Conservation (phyloP, 2,113 vertebrate species). For the Pogona vitticeps region DNA sequence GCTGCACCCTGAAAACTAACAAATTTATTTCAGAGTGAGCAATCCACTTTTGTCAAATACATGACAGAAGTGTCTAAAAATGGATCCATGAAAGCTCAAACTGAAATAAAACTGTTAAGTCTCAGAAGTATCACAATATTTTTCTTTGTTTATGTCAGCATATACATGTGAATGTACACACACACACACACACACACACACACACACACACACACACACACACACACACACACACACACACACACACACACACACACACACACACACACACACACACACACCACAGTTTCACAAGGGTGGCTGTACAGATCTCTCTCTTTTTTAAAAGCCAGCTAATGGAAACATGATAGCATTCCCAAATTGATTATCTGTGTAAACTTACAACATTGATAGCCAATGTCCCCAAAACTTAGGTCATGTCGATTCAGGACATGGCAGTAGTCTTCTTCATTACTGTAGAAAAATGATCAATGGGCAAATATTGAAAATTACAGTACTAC, state of each 20-base stretch:
- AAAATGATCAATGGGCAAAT: neutral
- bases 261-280: neutral
- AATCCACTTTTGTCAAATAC: too few species aligned
- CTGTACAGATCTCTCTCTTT: neutral
- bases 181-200: too few species aligned
- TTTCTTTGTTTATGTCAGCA: too few species aligned
- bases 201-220: neutral
- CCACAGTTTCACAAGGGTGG: neutral
- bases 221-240: neutral
- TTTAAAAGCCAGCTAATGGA: slow-evolving; percentile 39
- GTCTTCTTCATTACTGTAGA: neutral
- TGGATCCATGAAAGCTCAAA: too few species aligned
- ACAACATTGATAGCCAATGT: neutral
- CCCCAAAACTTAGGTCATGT: fast-evolving
- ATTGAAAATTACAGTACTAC: neutral
- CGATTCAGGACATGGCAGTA: neutral
- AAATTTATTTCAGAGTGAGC: too few species aligned
- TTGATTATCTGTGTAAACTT: slow-evolving; percentile 13
- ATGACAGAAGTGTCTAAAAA: too few species aligned
- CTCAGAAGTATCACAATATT: too few species aligned
- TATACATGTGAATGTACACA: too few species aligned
- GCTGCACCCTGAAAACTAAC: too few species aligned
- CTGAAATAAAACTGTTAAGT: too few species aligned
- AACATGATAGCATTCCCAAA: slow-evolving; percentile 35
- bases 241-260: neutral